Evolutionary conservation across 2,113 vertebrate genomes (phyloP), one percentile per base, ranked within the genome.

Genomic region (Acinonyx jubatus): DNA sequence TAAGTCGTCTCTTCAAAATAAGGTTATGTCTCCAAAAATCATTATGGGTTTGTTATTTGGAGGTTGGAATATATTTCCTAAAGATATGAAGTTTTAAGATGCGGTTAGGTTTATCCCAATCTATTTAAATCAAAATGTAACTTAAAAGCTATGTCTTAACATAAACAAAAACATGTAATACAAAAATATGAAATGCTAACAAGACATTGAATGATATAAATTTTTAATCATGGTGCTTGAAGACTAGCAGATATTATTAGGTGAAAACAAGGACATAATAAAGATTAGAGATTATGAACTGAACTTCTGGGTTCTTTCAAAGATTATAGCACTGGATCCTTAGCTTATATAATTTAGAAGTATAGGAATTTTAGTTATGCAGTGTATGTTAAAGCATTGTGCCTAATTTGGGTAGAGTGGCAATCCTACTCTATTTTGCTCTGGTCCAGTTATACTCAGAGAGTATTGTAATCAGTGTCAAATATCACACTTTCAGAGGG

Each of bases 1-100:
- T 63, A 95, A 95, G 71, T 61, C 31, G 73, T 52, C 52, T 86
- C 48, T 80, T 97, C 55, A 86, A 92, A 98, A 57, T 90, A 94
- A 48, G 36, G 21, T 82, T 65, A 79, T 41, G 8, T n/a, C 90
- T 92, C 12, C n/a, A 95, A 65, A 92, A 55, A 55, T 90, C 23
- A 74, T 94, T 95, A 55, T 45, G n/a, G 25, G 13, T 88, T 95
- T 95, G 78, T 96, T 95, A 29, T 74, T 78, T 92, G 88, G 31
- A 63, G 31, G 23, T 41, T 87, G 41, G 89, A 31, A 50, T 87
- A 36, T 66, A 76, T 89, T 96, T 94, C 25, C 55, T 52, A 88
- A 87, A 92, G 74, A 76, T 87, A 87, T 14, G 65, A 95, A 57
- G 10, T 84, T 96, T 57, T 90, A 89, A 89, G 74, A 74, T 93